These are phyloP conservation scores for Nannospalax galili DNA, from an alignment of 2,113 vertebrate genomes.

Conservation along the genomic window DNA sequence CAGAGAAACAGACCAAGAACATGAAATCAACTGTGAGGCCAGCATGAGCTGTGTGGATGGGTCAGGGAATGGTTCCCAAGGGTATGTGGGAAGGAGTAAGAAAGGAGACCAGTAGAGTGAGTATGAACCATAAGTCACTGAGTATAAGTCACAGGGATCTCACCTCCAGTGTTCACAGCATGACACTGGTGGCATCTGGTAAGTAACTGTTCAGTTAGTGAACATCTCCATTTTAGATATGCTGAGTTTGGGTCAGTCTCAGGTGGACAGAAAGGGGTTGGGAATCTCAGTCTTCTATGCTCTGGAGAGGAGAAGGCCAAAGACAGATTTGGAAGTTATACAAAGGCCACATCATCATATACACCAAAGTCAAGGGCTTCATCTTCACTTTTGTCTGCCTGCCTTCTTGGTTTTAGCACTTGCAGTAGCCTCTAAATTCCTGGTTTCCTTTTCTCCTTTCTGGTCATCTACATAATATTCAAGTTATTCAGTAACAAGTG, in stretches of 20 bases:
- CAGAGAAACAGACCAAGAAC: neutral
- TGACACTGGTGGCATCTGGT: neutral
- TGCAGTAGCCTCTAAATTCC: neutral
- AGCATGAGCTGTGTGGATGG: neutral
- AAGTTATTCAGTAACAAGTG: neutral
- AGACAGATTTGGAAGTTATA: neutral
- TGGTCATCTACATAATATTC: constrained; percentile 4
- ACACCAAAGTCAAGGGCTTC: neutral
- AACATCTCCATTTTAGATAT: neutral
- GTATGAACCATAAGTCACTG: neutral
- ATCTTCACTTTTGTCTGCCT: neutral
- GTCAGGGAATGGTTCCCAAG: neutral
- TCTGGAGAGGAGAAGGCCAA: neutral
- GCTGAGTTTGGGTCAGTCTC: neutral
- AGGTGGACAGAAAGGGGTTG: neutral
- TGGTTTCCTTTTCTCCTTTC: neutral
- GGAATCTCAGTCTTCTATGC: neutral
- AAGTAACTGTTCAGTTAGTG: neutral
- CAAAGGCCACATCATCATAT: neutral
- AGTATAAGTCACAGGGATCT: neutral
- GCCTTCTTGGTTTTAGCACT: neutral
- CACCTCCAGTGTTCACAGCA: too few species aligned
- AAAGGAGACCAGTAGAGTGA: neutral
- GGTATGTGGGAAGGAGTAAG: neutral
- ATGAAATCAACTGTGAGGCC: too few species aligned